These are phyloP conservation scores for Calypte anna DNA, from an alignment of 2,113 vertebrate genomes.

Conservation along the genomic window DNA sequence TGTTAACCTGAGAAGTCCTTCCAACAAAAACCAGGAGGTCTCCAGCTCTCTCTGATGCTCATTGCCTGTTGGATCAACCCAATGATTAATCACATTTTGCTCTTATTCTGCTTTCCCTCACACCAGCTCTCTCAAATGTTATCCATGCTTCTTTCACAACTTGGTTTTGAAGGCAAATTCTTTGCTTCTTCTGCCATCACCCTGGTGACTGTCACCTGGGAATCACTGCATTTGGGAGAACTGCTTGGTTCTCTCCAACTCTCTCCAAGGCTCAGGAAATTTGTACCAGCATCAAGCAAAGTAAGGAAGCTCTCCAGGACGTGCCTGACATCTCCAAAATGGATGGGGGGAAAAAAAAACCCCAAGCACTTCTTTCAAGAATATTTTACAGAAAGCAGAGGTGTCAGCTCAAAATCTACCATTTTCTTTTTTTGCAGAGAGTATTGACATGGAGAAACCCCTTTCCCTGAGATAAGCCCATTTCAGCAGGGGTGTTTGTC, in stretches of 20 bases:
- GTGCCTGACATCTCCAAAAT: neutral
- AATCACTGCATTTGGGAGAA: neutral
- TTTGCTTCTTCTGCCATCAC: neutral
- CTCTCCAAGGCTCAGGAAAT: neutral
- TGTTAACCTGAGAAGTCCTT: neutral
- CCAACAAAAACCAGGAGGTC: neutral
- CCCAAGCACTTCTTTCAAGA: neutral
- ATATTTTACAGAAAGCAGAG: neutral
- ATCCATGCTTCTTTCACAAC: neutral
- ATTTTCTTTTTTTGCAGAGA: slow-evolving; percentile 4
- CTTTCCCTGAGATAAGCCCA: slow-evolving; percentile 33
- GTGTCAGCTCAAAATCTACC: neutral
- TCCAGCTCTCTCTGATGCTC: neutral
- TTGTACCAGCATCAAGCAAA: neutral
- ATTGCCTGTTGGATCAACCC: neutral
- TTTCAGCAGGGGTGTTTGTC: neutral
- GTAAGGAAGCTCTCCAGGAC: neutral
- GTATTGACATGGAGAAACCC: neutral
- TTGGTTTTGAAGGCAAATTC: neutral
- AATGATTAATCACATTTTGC: neutral
- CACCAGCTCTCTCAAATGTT: neutral
- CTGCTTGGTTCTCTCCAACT: neutral
- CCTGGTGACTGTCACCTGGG: neutral
- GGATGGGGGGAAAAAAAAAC: neutral
- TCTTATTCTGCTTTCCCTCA: neutral